Evolutionary conservation across 2,797 vertebrate genomes (phyloP).

Genomic region (Dipus sagitta): DNA sequence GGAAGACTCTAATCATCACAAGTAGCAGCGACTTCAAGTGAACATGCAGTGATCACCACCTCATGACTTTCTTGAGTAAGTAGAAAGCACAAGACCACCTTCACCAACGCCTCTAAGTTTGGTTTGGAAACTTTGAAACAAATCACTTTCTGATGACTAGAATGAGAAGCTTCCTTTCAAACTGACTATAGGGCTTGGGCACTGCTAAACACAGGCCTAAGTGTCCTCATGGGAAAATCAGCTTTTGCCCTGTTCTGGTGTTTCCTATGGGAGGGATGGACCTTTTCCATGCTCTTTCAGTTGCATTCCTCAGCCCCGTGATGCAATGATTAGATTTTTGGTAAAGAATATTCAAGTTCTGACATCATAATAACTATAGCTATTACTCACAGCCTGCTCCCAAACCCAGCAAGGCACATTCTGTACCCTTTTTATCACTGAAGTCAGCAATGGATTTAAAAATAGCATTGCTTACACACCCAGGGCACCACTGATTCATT

Average conservation of each 20-base stretch:
- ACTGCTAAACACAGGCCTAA: background rate
- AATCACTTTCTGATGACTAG: background rate
- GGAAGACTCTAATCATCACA: background rate
- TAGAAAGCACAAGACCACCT: background rate
- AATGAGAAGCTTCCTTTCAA: background rate
- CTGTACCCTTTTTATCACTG: conserved; percentile 76
- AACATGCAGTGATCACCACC: background rate
- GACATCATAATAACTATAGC: conserved; percentile 58
- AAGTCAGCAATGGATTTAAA: conserved; percentile 76
- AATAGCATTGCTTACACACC: conserved; percentile 69
- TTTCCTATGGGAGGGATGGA: background rate
- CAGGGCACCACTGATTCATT: conserved; percentile 62
- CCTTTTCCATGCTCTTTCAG: background rate
- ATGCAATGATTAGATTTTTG: conserved; percentile 29
- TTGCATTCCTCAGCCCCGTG: background rate
- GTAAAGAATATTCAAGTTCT: conserved; percentile 62
- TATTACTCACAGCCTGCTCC: conserved; percentile 47
- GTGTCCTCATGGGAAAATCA: background rate
- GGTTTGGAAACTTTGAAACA: conserved; percentile 31
- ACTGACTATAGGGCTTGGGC: background rate
- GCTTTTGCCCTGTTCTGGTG: background rate
- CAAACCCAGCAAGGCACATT: conserved; percentile 61
- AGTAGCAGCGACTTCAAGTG: background rate
- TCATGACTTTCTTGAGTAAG: background rate
- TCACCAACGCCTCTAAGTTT: background rate